Base-by-base conservation (phyloP, 1,140 invertebrate species). In the Pentalonia nigronervosa region DNA sequence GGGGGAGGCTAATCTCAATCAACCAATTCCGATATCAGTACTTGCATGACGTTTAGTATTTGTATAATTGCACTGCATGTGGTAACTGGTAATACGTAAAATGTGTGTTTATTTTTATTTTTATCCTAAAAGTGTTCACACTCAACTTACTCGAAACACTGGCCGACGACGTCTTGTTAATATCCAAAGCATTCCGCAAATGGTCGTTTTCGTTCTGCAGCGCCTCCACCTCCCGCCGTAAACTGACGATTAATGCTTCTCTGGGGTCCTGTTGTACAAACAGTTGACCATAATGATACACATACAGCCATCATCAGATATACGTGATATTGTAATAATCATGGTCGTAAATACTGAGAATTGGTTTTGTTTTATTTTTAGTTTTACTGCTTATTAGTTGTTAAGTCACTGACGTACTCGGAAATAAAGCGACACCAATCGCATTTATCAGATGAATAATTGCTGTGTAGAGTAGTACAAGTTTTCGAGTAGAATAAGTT, bases 121-220 rank as follows among this genome's bases (percentile, higher is more conserved):
- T 67, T 67, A 67, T 30, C 30, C 30, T 9, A 50, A 67, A 67
- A 60, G 14, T 4, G 6, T 67, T 25, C 17, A 25, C 50, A 56
- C 21, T 1, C 4, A 11, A 92, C 91, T 93, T 45, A 84, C 91
- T 84, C 34, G 45, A 25, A 30, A 56, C 86, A 8, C 34, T 93
- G 4, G 91, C 48, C n/a, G 76, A 83, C 4, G 91, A 94, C 21
- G 53, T 60, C 50, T 94, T 94, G 89, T 92, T 95, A 30, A 97
- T 95, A 94, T 97, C 96, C 8, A 98, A 95, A 0, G 97, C 97
- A 89, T 97, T 96, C 90, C 97, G 96, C 8, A 99, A 95, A 94
- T 99, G 98, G 93, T 98, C 97, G 94, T 99, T 99, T 95, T 99
- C 99, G 94, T 97, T 97, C 94, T 99, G 97, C 50, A 99, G 96